A percentile compares a stretch with the other conserved stretches of the same genome.
Conservation (phyloP, 2,797 vertebrate species). For the Enteromius treurensis region DNA sequence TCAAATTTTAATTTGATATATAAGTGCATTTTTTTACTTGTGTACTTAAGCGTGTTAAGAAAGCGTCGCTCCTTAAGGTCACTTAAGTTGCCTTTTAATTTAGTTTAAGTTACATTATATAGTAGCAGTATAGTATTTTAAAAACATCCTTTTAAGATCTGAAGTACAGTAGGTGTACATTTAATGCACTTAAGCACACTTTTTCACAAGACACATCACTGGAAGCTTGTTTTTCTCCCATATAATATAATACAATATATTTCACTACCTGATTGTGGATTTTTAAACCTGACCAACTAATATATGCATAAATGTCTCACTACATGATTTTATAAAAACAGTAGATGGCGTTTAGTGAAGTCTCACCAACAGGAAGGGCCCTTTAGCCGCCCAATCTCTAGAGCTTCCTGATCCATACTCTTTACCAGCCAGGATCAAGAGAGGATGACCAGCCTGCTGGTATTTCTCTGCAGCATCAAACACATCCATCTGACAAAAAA, state of each 20-base stretch:
- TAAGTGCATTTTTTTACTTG: background rate
- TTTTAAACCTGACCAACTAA: background rate
- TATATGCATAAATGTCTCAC: background rate
- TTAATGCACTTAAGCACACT: background rate
- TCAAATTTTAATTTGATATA: background rate
- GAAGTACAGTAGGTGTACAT: background rate
- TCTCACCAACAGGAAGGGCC: constrained; percentile 91
- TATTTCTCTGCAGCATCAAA: constrained; percentile 95
- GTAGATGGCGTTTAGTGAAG: background rate
- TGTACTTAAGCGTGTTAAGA: background rate
- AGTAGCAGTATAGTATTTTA: too few relatives aligned
- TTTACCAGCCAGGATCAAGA: constrained; percentile 92
- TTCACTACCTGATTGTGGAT: background rate
- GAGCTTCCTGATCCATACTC: constrained; percentile 97
- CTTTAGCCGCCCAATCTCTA: constrained; percentile 98
- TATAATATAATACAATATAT: background rate
- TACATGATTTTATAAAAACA: background rate
- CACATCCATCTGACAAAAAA: constrained; percentile 83
- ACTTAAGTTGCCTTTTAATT: background rate
- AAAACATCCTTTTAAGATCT: background rate
- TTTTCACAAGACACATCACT: background rate
- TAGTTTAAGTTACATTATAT: background rate
- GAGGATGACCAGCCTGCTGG: constrained; percentile 79
- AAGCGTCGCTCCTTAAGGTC: background rate
- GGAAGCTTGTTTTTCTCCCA: background rate